Conservation (phyloP, 2,113 vertebrate species). For the Stigmatopora nigra region DNA sequence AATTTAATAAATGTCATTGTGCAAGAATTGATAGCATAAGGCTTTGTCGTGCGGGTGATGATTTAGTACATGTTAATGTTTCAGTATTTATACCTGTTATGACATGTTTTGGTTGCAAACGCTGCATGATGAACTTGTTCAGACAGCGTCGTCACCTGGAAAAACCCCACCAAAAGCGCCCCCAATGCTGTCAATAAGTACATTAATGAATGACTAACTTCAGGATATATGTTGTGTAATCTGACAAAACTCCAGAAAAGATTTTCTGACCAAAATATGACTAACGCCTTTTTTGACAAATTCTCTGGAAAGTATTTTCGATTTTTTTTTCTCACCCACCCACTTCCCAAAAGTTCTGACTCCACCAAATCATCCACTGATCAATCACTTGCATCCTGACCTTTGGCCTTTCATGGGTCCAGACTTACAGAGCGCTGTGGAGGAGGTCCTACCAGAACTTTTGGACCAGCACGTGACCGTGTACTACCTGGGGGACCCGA, state of each 20-base stretch:
- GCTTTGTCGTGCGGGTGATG: too few relatives aligned
- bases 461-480: slow-evolving; percentile 63
- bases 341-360: too few relatives aligned
- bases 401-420: not conserved
- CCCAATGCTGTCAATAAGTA: not conserved
- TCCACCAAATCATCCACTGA: too few relatives aligned
- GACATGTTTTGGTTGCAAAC: not conserved
- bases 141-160: not conserved
- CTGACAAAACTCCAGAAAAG: not conserved
- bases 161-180: not conserved
- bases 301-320: too few relatives aligned
- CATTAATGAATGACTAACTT: not conserved
- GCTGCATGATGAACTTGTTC: not conserved
- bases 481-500: slow-evolving; percentile 66
- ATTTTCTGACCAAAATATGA: not conserved
- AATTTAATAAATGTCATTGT: too few relatives aligned
- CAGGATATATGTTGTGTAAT: not conserved
- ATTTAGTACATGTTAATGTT: too few relatives aligned
- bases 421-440: slow-evolving; percentile 71
- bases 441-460: slow-evolving; percentile 74
- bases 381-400: too few relatives aligned
- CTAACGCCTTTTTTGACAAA: not conserved
- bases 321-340: too few relatives aligned
- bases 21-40: too few relatives aligned
- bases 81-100: not conserved